phyloP scores from a whole-genome alignment of 2,888 invertebrate genomes.

The Ctenicera cuprea region DNA sequence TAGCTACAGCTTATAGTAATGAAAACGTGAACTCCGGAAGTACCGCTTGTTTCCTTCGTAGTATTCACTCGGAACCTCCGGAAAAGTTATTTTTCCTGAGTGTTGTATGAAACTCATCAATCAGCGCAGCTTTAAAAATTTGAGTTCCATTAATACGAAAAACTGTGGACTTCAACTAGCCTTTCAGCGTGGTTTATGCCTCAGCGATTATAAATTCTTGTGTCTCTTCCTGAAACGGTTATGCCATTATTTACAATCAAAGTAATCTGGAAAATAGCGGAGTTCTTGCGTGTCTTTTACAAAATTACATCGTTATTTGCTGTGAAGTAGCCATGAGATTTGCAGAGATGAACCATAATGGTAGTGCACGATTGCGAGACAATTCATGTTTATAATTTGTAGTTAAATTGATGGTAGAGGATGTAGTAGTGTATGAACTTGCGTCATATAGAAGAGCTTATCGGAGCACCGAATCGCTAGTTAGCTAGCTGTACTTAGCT shows the following conservation, averaged over 20 bases:
- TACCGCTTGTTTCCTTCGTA: too few species aligned
- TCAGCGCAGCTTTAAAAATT: too few species aligned
- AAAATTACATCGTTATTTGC: conserved; percentile 1
- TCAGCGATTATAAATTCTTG: too few species aligned
- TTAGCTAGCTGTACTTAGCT: background rate
- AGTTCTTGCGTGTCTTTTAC: conserved; percentile 17
- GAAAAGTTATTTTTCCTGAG: too few species aligned
- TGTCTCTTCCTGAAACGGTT: background rate
- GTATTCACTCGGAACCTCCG: too few species aligned
- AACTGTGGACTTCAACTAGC: background rate
- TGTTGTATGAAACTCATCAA: too few species aligned
- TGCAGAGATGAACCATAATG: background rate
- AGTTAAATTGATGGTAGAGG: background rate
- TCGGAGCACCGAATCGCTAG: background rate
- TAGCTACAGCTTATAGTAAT: too few species aligned
- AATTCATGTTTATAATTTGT: conserved; percentile 9
- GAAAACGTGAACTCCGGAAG: too few species aligned
- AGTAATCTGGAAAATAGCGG: conserved; percentile 9
- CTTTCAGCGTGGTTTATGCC: too few species aligned
- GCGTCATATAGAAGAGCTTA: background rate
- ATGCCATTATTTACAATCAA: conserved; percentile 9
- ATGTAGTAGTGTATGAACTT: background rate
- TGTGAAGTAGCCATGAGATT: background rate
- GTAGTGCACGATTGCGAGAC: background rate
- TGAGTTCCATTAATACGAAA: background rate